Evolutionary conservation across 1,140 invertebrate genomes (phyloP).

Genomic region (Papilio dardanus): DNA sequence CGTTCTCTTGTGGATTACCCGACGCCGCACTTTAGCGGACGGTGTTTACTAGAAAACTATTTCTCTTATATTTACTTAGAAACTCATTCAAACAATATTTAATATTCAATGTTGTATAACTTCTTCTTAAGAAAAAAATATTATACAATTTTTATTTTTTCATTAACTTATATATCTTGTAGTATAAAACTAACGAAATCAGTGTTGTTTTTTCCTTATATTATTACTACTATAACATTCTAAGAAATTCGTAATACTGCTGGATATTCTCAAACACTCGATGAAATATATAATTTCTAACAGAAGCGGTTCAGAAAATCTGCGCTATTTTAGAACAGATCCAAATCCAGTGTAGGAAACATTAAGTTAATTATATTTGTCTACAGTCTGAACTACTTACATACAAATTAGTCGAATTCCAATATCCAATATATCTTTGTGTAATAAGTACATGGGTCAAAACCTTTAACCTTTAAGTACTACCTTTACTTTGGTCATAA

Average conservation of each 20-base stretch:
- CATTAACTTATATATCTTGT: neutral
- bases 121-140: neutral
- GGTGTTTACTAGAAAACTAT: slow-evolving; percentile 2
- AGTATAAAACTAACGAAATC: too few relatives aligned
- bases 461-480: too few relatives aligned
- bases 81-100: neutral
- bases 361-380: slow-evolving; percentile 4
- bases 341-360: neutral
- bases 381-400: neutral
- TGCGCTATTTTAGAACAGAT: slow-evolving; percentile 1
- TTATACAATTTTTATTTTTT: neutral
- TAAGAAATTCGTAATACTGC: too few relatives aligned
- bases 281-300: neutral
- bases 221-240: too few relatives aligned
- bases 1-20: neutral
- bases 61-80: slow-evolving; percentile 14
- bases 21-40: slow-evolving; percentile 14
- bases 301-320: neutral
- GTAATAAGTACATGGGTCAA: neutral
- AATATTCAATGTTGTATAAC: neutral
- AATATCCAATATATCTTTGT: neutral
- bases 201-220: too few relatives aligned
- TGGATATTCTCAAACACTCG: neutral
- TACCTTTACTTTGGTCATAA: too few relatives aligned
- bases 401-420: neutral